Evolutionary conservation across 2,113 vertebrate species (phyloP), one percentile per base, ranked within the genome.

Genomic region (Ancistrus triradiatus): DNA sequence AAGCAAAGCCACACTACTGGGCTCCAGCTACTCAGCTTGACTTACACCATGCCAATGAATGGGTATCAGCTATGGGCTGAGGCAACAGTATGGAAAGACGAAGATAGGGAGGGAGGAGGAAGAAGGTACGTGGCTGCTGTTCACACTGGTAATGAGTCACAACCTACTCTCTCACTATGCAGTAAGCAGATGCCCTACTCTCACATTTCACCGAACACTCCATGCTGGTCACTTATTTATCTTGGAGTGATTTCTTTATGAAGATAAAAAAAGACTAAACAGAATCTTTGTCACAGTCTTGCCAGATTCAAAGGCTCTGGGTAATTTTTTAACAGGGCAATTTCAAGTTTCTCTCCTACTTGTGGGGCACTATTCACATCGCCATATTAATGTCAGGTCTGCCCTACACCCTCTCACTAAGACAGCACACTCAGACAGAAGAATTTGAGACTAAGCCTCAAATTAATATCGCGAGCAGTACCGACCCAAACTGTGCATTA

Each of bases 291-390:
- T 82, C 86, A 87, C 81, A 31, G 60, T 62, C 55, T 55, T 82
- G 84, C 73, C 72, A 87, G 70, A 85, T 83, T 81, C 78, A 77
- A 75, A 82, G 74, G 73, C 80, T 84, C 74, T 74, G 15, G 64
- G 85, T 74, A 70, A 83, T 79, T 66, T 70, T 74, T 59, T 74
- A 46, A 80, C 74, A 74, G 76, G 82, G 83, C 9, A 88, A 86
- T 86, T 86, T 87, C 80, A 83, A 82, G 79, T 87, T 87, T 86
- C 80, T 80, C 62, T 83, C 72, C 73, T 79, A 86, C 81, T 84
- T 84, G 81, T 73, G 80, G 79, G 73, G 70, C 81, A 79, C 78
- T 80, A 86, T 86, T 88, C 83, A 85, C 86, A 83, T 77, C 6
- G 67, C 71, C 68, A 78, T 84, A 85, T 80, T 78, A 86, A 75